Base-by-base conservation (phyloP, 2,888 invertebrate genomes). In the Philereme vetulata region DNA sequence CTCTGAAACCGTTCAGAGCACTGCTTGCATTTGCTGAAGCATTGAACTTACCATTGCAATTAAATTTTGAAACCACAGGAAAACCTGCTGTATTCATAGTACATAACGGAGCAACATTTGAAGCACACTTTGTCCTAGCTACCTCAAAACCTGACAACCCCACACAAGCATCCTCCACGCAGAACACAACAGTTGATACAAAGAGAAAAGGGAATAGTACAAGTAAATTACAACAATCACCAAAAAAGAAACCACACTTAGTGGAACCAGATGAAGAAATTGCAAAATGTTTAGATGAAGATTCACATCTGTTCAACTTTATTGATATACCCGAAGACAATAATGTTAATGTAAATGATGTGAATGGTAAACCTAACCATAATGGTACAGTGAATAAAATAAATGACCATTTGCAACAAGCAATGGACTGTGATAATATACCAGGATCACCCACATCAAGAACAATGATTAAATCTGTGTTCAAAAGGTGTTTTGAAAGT, bases 1-100 rank as follows among this genome's bases (percentile, higher is more conserved):
- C 97, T 65, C 86, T 98, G 53, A 97, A 96, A 82, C 97, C 98
- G 78, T 94, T 98, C 58, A 91, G 95, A 79, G 96, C 98, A 1
- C 93, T 97, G 10, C 84, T 98, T 32, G 88, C 93, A 33, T 97
- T 98, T 87, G 95, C 97, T 0, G 98, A 98, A 84, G 93, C 94
- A 1, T 90, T 95, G 6, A 94, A 93, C 74, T 87, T 96, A 55
- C 94, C 95, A 53, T 74, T 98, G 4, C 93, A 93, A 48, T 79
- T 97, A 45, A 94, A 95, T 77, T 97, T 98, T 89, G 95, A 96
- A 79, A 93, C 93, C 42, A 94, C 96, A 52, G 98, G 97, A 71
- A 94, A 95, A 70, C 97, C 97, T 4, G 93, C 96, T 4, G 93
- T 96, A 40, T 95, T 97, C 66, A 93, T 95, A 66, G 91, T 96